A percentile compares a stretch with the other conserved stretches of the same genome.
Evolutionary conservation across 2,113 vertebrate genomes (phyloP).

Genomic region (Eudyptes chrysolophus): DNA sequence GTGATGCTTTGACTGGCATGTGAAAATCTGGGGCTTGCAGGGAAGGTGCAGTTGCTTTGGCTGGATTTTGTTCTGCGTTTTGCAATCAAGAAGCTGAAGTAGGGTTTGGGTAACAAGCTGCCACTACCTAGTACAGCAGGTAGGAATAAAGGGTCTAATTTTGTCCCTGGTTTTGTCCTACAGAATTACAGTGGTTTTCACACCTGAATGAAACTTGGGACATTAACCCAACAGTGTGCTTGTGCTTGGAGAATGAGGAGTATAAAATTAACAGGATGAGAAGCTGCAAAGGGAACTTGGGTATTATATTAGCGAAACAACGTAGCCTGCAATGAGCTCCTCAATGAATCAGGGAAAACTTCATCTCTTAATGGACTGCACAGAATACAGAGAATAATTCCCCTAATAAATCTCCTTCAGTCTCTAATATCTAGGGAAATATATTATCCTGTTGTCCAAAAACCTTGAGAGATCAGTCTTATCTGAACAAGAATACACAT

Average conservation of each 20-base stretch:
- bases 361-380: slow-evolving; percentile 23
- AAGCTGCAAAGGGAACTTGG: not conserved
- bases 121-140: not conserved
- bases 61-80: not conserved
- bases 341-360: not conserved
- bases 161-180: not conserved
- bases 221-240: not conserved
- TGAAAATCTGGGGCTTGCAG: not conserved
- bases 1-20: not conserved
- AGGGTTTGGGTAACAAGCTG: not conserved
- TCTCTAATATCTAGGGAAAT: not conserved
- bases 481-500: not conserved
- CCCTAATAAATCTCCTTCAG: not conserved
- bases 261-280: not conserved
- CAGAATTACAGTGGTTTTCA: not conserved
- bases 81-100: not conserved
- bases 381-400: not conserved
- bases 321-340: not conserved
- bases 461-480: not conserved
- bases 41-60: not conserved
- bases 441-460: not conserved
- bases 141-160: not conserved
- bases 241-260: not conserved
- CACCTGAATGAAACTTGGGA: not conserved
- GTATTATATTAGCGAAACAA: not conserved